Evolutionary conservation across 1,140 invertebrate genomes (phyloP), one percentile per base, ranked within the genome.

Genomic region (Dinothrombium tinctorium): DNA sequence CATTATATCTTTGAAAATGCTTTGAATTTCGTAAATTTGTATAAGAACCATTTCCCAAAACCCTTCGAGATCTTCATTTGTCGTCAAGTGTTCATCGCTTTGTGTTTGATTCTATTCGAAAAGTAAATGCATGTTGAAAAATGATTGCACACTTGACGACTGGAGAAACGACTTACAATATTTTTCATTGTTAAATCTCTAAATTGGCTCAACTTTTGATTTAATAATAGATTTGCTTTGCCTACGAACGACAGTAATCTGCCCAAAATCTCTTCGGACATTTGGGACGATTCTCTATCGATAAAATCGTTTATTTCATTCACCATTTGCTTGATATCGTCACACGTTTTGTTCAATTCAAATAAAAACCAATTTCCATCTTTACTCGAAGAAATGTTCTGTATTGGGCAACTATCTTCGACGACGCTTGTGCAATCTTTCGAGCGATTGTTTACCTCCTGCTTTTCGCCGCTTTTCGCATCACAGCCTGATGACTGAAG

Each of bases 21-120:
- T 65, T 54, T 83, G 69, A 14, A 84, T 66, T 58, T 81, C 73
- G 24, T 73, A 69, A 6, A 86, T 72, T 60, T 92, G 87, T 33
- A 92, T 66, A 56, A 73, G 72, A 6, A 94, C 80, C 81, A 94
- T 87, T 58, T 92, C 87, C 86, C 86, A 94, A 60, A 92, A 92
- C 14, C 87, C 87, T 50, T 77, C 78, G 40, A 92, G 63, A 59
- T 94, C 87, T 50, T 79, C 73, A 50, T 69, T 63, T 2, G 83
- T 87, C 26, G 76, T 76, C 56, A 84, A 86, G 45, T 72, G 71
- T 53, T 84, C 81, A 37, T 72, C 72, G 33, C 65, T 66, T 12
- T 67, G 59, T n/a, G n/a, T n/a, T n/a, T n/a, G n/a, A n/a, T n/a
- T 54, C 75, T 69, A 55, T 69, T 72, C 61, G 72, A 44, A 26